Conservation (phyloP, 2,888 invertebrate species). For the Drosophila sordidula region DNA sequence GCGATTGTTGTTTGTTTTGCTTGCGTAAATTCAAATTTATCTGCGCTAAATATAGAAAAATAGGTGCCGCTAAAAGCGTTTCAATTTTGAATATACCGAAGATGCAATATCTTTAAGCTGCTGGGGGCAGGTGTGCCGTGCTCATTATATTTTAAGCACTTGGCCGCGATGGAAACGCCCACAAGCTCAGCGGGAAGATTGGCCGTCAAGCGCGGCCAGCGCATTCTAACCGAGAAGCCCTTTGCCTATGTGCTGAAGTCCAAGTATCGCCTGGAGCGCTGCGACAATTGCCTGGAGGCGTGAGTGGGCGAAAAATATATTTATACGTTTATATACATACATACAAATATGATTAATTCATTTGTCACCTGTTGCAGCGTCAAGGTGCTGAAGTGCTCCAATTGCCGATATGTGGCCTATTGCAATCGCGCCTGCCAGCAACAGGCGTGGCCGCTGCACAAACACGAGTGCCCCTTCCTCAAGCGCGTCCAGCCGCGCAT, state of each 20-base stretch:
- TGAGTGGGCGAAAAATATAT: slow-evolving; percentile 85
- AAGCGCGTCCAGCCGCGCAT: slow-evolving; percentile 90
- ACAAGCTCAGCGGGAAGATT: slow-evolving; percentile 1
- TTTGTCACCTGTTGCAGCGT: slow-evolving; percentile 85
- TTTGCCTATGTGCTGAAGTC: slow-evolving; percentile 91
- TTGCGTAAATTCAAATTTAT: slow-evolving; percentile 52
- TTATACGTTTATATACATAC: background rate
- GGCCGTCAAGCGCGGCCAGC: slow-evolving; percentile 86
- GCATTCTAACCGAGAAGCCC: slow-evolving; percentile 90
- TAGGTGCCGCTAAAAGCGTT: slow-evolving; percentile 70
- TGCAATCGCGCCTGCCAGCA: slow-evolving; percentile 93
- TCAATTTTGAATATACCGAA: slow-evolving; percentile 59
- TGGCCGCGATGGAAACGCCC: slow-evolving; percentile 36
- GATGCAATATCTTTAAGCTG: slow-evolving; percentile 53
- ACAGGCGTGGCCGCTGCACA: slow-evolving; percentile 93
- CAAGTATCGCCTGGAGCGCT: slow-evolving; percentile 89
- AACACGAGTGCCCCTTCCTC: slow-evolving; percentile 92
- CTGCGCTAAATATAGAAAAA: slow-evolving; percentile 61
- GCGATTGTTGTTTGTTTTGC: slow-evolving; percentile 9
- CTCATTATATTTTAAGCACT: slow-evolving; percentile 14
- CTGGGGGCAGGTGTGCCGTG: slow-evolving; percentile 33
- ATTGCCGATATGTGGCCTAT: slow-evolving; percentile 93
- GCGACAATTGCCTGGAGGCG: slow-evolving; percentile 92
- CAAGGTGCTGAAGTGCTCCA: slow-evolving; percentile 92
- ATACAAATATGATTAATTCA: background rate